These are phyloP conservation scores for Neodiprion pinetum DNA, from an alignment of 1,140 invertebrate genomes.

Conservation along the genomic window DNA sequence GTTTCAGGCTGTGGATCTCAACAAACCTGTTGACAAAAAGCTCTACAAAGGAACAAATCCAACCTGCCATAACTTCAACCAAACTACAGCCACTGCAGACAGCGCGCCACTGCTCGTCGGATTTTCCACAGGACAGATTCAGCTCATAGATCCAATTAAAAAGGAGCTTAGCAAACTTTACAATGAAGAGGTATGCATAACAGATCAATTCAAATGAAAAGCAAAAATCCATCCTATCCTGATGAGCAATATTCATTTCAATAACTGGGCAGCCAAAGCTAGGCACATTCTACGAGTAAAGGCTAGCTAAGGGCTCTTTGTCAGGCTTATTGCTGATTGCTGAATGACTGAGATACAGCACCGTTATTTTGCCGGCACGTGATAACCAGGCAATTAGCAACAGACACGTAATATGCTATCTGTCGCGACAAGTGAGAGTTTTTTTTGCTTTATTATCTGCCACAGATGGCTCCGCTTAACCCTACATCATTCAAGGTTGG, in stretches of 20 bases:
- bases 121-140: constrained; percentile 97
- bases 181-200: constrained; percentile 91
- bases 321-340: constrained; percentile 22
- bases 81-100: constrained; percentile 79
- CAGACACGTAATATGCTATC: constrained; percentile 11
- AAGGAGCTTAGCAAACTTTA: constrained; percentile 96
- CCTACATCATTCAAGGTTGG: neutral
- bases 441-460: neutral
- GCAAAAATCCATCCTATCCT: no score
- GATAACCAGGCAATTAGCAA: constrained; percentile 31
- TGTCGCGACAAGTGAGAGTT: neutral
- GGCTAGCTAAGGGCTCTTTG: no score
- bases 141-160: constrained; percentile 95
- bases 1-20: constrained; percentile 87
- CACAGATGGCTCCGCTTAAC: neutral
- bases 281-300: no score
- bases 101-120: constrained; percentile 91
- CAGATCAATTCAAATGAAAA: neutral
- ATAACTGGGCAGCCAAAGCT: no score
- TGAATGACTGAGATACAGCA: constrained; percentile 24
- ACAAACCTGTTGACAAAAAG: constrained; percentile 96
- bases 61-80: constrained; percentile 98
- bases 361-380: constrained; percentile 35
- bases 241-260: no score
- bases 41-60: constrained; percentile 99